Conservation (phyloP, 2,113 vertebrate species). For the Solea senegalensis region DNA sequence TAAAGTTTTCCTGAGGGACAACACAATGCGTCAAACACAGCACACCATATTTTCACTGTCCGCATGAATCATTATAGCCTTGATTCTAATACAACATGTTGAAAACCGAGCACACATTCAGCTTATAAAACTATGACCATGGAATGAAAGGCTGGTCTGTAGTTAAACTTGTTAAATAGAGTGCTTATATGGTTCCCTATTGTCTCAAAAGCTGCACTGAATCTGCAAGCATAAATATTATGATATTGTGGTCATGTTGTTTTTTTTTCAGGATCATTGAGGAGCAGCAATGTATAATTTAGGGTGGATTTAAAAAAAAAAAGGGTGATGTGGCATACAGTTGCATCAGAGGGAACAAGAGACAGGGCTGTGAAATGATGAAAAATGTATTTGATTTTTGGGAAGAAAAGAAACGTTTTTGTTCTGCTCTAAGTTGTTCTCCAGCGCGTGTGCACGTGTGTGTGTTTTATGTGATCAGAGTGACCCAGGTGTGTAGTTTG, state of each 20-base stretch:
- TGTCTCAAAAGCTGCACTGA: background rate
- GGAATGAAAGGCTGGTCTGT: too few species aligned
- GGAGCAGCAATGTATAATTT: background rate
- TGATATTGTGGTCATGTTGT: background rate
- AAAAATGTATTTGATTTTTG: background rate
- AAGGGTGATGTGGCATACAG: background rate
- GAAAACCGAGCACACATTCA: too few species aligned
- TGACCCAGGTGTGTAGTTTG: constrained; percentile 79
- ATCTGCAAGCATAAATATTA: background rate
- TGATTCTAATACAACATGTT: too few species aligned
- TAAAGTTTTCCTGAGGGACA: too few species aligned
- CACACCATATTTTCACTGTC: too few species aligned
- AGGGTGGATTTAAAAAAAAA: background rate
- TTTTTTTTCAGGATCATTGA: too few species aligned
- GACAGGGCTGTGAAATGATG: background rate
- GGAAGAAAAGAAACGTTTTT: too few species aligned
- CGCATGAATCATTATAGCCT: too few species aligned
- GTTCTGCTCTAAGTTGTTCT: background rate
- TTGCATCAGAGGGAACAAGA: background rate
- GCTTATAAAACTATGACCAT: too few species aligned
- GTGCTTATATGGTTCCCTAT: too few species aligned
- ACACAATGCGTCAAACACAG: too few species aligned
- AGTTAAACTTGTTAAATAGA: too few species aligned
- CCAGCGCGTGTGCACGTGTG: background rate
- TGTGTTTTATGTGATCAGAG: constrained; percentile 24